These are phyloP conservation scores for Actinernus sp. DNA, from an alignment of 92 coral and sea anemone species.

Conservation along the genomic window DNA sequence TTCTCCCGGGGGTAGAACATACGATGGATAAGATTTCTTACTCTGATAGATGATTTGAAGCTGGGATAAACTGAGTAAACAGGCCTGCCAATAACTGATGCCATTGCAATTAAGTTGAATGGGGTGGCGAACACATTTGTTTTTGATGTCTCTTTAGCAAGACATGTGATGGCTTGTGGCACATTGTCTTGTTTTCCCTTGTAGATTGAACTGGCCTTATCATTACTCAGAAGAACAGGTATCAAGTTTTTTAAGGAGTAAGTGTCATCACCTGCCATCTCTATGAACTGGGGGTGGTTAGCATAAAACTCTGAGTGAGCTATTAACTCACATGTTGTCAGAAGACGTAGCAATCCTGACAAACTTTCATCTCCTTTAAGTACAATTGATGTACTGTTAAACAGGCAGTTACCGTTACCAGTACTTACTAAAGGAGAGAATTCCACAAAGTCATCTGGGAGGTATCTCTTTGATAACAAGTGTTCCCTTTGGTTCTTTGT, in stretches of 20 bases:
- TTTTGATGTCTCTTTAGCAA: slow-evolving; percentile 17
- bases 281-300: slow-evolving; percentile 15
- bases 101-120: slow-evolving; percentile 34
- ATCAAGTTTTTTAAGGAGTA: no score
- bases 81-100: slow-evolving; percentile 46
- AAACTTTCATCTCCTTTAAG: slow-evolving; percentile 44
- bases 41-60: background rate
- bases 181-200: slow-evolving; percentile 8
- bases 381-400: slow-evolving; percentile 39
- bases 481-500: no score
- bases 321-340: slow-evolving; percentile 35
- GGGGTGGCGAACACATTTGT: slow-evolving; percentile 16
- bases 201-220: slow-evolving; percentile 19
- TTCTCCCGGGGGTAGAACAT: no score
- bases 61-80: slow-evolving; percentile 43
- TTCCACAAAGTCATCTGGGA: background rate
- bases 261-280: background rate
- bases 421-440: slow-evolving; percentile 8
- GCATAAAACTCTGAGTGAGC: no score
- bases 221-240: slow-evolving; percentile 30
- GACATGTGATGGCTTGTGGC: slow-evolving; percentile 7
- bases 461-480: no score
- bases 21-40: no score
- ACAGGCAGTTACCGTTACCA: slow-evolving; percentile 45
- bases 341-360: slow-evolving; percentile 41